These are phyloP conservation scores for Philotrypesis tridentata DNA, from an alignment of 1,140 invertebrate genomes.

Conservation along the genomic window DNA sequence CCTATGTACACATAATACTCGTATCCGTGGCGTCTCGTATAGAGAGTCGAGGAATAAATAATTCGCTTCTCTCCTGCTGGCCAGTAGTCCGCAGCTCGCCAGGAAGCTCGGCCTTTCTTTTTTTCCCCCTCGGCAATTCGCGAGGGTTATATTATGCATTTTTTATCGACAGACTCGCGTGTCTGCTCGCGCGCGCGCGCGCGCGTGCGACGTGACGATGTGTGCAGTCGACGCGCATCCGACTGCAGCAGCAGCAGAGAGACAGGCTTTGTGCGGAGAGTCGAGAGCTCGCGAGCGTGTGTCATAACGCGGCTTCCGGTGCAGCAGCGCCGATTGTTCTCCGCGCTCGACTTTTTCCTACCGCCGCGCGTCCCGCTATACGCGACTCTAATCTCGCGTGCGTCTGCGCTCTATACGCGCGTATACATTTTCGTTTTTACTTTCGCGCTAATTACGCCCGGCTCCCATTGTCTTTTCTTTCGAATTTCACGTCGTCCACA, in stretches of 20 bases:
- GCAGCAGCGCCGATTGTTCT: slow-evolving; percentile 20
- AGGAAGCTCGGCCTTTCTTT: background rate
- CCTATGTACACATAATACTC: background rate
- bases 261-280: background rate
- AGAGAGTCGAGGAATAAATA: background rate
- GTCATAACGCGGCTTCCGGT: slow-evolving; percentile 35
- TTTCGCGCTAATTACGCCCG: background rate
- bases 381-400: slow-evolving; percentile 2
- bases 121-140: background rate
- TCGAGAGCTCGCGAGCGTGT: background rate
- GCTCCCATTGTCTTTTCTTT: background rate
- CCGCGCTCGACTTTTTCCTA: background rate
- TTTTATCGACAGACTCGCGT: slow-evolving; percentile 11
- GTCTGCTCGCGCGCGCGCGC: too few relatives aligned
- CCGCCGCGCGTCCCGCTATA: background rate
- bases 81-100: background rate
- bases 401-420: background rate
- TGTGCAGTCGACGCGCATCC: background rate
- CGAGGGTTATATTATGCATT: background rate
- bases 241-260: too few relatives aligned
- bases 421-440: background rate
- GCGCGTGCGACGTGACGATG: background rate
- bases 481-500: background rate
- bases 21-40: too few relatives aligned
- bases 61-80: background rate